phyloP scores from a whole-genome alignment of 2,888 invertebrate genomes.

The Drosophila niveifrons region DNA sequence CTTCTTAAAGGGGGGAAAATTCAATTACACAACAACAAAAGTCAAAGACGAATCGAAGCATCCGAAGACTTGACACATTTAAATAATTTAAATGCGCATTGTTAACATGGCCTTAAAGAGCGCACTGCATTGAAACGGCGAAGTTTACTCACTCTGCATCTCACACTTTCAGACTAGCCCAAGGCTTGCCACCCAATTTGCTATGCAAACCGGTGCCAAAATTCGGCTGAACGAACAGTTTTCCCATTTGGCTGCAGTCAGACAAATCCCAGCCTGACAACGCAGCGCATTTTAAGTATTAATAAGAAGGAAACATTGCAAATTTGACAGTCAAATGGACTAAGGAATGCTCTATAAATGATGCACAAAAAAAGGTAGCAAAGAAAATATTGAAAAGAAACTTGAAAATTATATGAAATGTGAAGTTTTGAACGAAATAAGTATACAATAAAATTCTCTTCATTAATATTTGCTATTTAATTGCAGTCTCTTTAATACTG shows the following conservation, averaged over 20 bases:
- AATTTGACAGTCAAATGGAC: not conserved
- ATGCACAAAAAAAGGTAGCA: not conserved
- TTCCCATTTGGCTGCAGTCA: conserved; percentile 65
- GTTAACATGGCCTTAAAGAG: conserved; percentile 25
- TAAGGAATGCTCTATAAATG: conserved; percentile 24
- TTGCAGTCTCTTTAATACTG: too few species aligned
- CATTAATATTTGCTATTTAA: too few species aligned
- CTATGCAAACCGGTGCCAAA: conserved; percentile 62
- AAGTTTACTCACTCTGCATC: not conserved
- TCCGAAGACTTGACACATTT: not conserved
- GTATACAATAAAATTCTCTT: too few species aligned
- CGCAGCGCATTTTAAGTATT: conserved; percentile 68
- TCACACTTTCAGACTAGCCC: not conserved
- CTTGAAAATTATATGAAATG: too few species aligned
- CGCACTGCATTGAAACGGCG: conserved; percentile 11
- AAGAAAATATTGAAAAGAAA: too few species aligned
- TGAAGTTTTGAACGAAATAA: too few species aligned
- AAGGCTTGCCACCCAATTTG: conserved; percentile 48
- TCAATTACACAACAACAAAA: not conserved
- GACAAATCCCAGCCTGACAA: conserved; percentile 73
- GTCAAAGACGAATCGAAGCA: not conserved
- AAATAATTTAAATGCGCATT: conserved; percentile 20
- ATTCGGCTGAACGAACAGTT: conserved; percentile 50
- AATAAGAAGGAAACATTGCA: conserved; percentile 44
- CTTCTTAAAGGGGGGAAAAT: too few species aligned